phyloP scores from a whole-genome alignment of 1,140 invertebrate species.

The Sarcophaga peregrina region DNA sequence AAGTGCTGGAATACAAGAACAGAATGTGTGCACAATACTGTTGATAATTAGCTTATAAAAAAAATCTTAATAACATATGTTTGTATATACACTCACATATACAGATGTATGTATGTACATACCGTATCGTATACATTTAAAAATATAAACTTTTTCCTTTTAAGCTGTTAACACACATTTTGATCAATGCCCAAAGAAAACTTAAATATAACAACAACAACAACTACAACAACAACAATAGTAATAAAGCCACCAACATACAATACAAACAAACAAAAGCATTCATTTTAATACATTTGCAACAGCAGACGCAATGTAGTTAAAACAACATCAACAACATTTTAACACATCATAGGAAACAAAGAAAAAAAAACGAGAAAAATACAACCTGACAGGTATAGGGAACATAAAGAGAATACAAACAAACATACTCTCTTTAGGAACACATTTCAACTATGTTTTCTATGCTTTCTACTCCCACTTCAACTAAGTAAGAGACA shows the following conservation, averaged over 20 bases:
- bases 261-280: not conserved
- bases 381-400: too few relatives aligned
- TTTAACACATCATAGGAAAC: constrained; percentile 14
- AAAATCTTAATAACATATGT: too few relatives aligned
- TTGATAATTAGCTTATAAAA: constrained; percentile 42
- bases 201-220: not conserved
- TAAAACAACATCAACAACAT: not conserved
- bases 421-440: too few relatives aligned
- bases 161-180: constrained; percentile 34
- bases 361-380: not conserved
- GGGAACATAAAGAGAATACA: too few relatives aligned
- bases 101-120: not conserved
- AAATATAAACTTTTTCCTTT: not conserved
- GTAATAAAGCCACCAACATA: constrained; percentile 23
- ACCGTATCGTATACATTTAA: not conserved
- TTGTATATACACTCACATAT: not conserved
- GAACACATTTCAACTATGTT: too few relatives aligned
- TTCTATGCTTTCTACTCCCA: too few relatives aligned
- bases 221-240: constrained; percentile 4
- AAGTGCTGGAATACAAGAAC: not conserved
- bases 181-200: constrained; percentile 23
- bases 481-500: too few relatives aligned
- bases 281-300: constrained; percentile 34
- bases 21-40: constrained; percentile 29
- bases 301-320: not conserved